Percentiles rank a stretch among this genome's conserved stretches.
Evolutionary conservation across 2,888 invertebrate species (phyloP).

Genomic region (Parnassius glacialis): DNA sequence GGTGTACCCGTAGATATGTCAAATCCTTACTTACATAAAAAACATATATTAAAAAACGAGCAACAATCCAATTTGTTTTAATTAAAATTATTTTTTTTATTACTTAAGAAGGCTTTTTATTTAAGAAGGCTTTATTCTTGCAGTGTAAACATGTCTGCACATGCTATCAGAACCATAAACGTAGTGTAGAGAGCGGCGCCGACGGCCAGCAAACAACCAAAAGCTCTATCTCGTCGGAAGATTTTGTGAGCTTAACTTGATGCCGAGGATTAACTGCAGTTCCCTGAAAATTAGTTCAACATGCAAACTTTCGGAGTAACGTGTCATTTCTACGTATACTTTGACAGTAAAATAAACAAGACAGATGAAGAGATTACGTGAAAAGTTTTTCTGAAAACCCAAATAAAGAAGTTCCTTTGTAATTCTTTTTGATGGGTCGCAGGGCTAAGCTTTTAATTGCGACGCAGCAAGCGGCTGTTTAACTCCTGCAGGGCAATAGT

Average conservation of each 20-base stretch:
- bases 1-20: too few relatives aligned
- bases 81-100: too few relatives aligned
- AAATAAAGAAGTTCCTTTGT: too few relatives aligned
- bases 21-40: too few relatives aligned
- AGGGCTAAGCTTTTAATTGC: background rate
- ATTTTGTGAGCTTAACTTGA: slow-evolving; percentile 56
- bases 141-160: slow-evolving; percentile 16
- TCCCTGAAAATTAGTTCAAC: slow-evolving; percentile 46
- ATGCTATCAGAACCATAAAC: slow-evolving; percentile 26
- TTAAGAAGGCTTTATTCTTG: too few relatives aligned
- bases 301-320: slow-evolving; percentile 48
- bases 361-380: background rate
- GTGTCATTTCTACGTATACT: slow-evolving; percentile 29
- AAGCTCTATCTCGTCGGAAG: slow-evolving; percentile 53
- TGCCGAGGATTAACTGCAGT: slow-evolving; percentile 55
- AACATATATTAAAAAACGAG: too few relatives aligned
- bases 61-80: too few relatives aligned
- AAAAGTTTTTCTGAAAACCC: background rate
- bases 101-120: too few relatives aligned
- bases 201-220: slow-evolving; percentile 43
- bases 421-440: too few relatives aligned
- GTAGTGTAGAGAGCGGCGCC: slow-evolving; percentile 38
- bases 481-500: too few relatives aligned
- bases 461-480: too few relatives aligned
- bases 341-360: slow-evolving; percentile 9